Conservation (phyloP, 2,888 invertebrate species). For the Hirtodrosophila confusa region DNA sequence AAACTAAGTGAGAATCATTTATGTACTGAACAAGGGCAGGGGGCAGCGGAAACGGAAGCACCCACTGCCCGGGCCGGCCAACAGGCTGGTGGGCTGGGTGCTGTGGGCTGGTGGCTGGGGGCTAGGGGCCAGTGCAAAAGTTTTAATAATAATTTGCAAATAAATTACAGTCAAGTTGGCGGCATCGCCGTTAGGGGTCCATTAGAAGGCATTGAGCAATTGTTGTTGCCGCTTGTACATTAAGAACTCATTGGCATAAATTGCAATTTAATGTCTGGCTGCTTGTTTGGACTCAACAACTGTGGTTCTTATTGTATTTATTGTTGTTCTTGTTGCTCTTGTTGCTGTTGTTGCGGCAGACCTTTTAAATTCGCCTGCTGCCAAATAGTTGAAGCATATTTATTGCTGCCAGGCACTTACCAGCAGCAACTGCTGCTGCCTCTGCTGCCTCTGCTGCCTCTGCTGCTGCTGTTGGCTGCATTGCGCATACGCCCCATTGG, state of each 20-base stretch:
- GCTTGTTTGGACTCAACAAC: conserved; percentile 38
- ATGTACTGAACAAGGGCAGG: conserved; percentile 36
- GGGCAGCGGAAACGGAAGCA: conserved; percentile 16
- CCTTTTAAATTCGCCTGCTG: conserved; percentile 72
- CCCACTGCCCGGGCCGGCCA: conserved; percentile 35
- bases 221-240: conserved; percentile 64
- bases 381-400: conserved; percentile 79
- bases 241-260: conserved; percentile 82
- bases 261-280: conserved; percentile 80
- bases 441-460: conserved; percentile 17
- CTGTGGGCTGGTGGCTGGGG: too few species aligned
- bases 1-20: conserved; percentile 75
- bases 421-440: conserved; percentile 28
- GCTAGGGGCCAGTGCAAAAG: conserved; percentile 60
- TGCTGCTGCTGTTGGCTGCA: conserved; percentile 27
- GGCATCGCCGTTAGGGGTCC: conserved; percentile 48
- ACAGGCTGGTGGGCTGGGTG: background rate
- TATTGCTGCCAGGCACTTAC: conserved; percentile 54
- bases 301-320: conserved; percentile 18
- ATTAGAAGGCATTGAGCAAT: conserved; percentile 62
- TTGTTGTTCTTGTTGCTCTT: conserved; percentile 34
- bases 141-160: conserved; percentile 82
- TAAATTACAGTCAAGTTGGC: conserved; percentile 76
- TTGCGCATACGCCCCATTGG: conserved; percentile 69
- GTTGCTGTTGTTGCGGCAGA: conserved; percentile 37